Evolutionary conservation across 2,888 invertebrate genomes (phyloP).

Genomic region (Artemia sp.): DNA sequence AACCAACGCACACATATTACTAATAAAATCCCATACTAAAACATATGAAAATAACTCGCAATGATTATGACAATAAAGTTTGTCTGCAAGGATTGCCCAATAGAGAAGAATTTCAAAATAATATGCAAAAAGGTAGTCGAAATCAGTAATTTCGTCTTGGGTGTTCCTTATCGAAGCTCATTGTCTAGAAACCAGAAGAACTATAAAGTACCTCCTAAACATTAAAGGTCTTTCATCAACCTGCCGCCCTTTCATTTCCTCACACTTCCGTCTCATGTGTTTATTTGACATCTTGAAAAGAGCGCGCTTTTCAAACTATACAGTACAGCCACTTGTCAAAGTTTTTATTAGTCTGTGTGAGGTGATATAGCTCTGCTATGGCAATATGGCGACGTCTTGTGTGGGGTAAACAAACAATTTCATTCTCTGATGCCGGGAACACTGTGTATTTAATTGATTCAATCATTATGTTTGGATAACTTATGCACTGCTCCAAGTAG

Average conservation of each 20-base stretch:
- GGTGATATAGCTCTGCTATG: not conserved
- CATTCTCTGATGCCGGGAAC: not conserved
- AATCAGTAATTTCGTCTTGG: not conserved
- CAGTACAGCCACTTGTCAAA: slow-evolving; percentile 15
- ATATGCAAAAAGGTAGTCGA: too few species aligned
- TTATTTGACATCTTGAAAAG: slow-evolving; percentile 15
- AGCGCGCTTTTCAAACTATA: slow-evolving; percentile 11
- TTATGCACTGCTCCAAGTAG: slow-evolving; percentile 13
- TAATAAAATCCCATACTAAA: too few species aligned
- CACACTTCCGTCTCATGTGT: slow-evolving; percentile 10
- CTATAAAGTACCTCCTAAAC: slow-evolving; percentile 13
- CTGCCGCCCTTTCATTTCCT: slow-evolving; percentile 8
- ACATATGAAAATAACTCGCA: too few species aligned
- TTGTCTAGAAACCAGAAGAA: slow-evolving; percentile 13
- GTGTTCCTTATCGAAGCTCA: slow-evolving; percentile 11
- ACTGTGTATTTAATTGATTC: slow-evolving; percentile 14
- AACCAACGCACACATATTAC: too few species aligned
- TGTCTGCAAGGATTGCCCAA: too few species aligned
- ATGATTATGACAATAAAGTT: too few species aligned
- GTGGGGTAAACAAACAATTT: slow-evolving; percentile 13
- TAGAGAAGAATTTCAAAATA: too few species aligned
- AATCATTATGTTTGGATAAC: slow-evolving; percentile 5
- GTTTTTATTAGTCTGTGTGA: slow-evolving; percentile 13
- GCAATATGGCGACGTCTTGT: not conserved
- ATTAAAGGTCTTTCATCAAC: slow-evolving; percentile 11